Conservation (phyloP, 2,888 invertebrate species). For the Acanthosepion esculentum region DNA sequence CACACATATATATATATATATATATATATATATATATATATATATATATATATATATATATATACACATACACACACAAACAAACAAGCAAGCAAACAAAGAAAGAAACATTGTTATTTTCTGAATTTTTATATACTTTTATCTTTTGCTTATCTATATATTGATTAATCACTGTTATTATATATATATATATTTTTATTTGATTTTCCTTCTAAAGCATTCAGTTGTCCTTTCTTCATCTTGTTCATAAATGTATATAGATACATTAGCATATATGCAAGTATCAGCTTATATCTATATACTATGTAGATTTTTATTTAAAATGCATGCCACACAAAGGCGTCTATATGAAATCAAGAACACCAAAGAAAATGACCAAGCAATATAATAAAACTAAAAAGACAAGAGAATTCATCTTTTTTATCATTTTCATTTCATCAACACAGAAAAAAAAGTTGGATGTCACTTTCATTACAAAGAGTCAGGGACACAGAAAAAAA, state of each 20-base stretch:
- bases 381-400: background rate
- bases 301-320: background rate
- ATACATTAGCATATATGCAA: too few relatives aligned
- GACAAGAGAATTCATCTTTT: background rate
- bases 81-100: too few relatives aligned
- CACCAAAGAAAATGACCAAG: background rate
- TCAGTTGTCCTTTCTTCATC: background rate
- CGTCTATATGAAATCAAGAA: conserved; percentile 33
- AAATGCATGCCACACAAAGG: background rate
- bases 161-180: background rate
- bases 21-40: too few relatives aligned
- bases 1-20: too few relatives aligned
- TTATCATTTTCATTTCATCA: background rate
- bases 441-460: background rate
- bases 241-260: background rate
- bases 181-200: background rate
- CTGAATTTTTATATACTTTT: background rate
- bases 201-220: background rate
- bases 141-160: background rate
- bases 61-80: background rate
- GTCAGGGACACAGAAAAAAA: conserved; percentile 11
- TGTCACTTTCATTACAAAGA: conserved; percentile 11
- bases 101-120: background rate
- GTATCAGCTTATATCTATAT: background rate
- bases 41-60: too few relatives aligned